phyloP scores from a whole-genome alignment of 2,797 vertebrate species.

The Arremon brunneinucha region DNA sequence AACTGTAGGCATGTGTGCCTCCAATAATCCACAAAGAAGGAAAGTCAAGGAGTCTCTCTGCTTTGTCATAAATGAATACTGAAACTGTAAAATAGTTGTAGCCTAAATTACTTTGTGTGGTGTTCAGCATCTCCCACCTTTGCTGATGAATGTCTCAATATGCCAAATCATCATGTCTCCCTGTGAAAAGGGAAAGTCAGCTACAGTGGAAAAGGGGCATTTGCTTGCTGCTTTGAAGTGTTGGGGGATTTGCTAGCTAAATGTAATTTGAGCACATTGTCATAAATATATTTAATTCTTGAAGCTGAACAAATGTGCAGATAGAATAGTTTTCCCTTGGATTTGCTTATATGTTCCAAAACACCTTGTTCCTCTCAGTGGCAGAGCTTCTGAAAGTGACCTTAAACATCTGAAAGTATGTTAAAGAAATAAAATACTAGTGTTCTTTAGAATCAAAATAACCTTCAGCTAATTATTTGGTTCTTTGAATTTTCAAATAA shows the following conservation, averaged over 20 bases:
- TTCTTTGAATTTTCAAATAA: neutral
- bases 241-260: neutral
- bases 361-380: neutral
- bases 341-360: neutral
- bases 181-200: neutral
- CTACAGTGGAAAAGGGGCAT: neutral
- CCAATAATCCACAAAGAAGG: neutral
- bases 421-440: neutral
- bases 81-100: neutral
- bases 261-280: neutral
- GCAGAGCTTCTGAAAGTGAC: neutral
- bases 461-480: neutral
- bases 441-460: neutral
- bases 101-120: neutral
- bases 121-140: neutral
- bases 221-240: neutral
- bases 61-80: neutral
- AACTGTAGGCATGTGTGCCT: neutral
- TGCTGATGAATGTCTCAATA: neutral
- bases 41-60: neutral
- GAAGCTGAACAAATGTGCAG: neutral
- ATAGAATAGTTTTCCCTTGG: neutral
- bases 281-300: neutral
- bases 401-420: neutral
- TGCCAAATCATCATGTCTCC: neutral